A percentile compares a stretch with the other conserved stretches of the same genome.
Conservation (phyloP, 2,113 vertebrate species). For the Sorex fumeus region DNA sequence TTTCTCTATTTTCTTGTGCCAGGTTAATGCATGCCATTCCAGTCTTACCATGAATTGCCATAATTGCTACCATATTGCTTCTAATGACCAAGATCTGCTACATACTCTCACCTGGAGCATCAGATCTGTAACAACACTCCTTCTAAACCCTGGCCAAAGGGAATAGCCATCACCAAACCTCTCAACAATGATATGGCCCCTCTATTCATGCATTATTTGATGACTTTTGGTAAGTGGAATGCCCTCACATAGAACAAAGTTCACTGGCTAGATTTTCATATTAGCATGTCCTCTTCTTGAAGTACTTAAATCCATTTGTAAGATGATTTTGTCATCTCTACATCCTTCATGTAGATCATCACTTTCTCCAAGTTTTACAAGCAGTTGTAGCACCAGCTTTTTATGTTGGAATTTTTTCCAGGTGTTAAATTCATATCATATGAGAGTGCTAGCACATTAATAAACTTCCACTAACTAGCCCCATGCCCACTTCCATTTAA, state of each 20-base stretch:
- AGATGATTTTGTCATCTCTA: background rate
- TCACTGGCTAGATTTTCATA: background rate
- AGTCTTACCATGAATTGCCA: background rate
- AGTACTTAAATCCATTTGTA: background rate
- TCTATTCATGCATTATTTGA: background rate
- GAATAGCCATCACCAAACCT: background rate
- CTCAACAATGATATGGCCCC: background rate
- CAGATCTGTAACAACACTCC: background rate
- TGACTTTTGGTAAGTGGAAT: background rate
- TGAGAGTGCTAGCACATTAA: background rate
- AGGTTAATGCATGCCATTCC: background rate
- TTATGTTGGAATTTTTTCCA: background rate
- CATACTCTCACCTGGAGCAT: background rate
- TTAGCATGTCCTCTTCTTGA: background rate
- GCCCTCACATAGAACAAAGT: background rate
- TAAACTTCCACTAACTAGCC: constrained; percentile 13
- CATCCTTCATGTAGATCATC: background rate
- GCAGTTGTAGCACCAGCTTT: background rate
- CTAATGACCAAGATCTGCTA: background rate
- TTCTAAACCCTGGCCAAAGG: background rate
- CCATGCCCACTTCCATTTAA: background rate
- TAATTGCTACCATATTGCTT: background rate
- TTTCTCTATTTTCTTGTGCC: background rate
- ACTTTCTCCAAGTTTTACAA: constrained; percentile 15
- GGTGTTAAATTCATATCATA: background rate